A percentile compares a stretch with the other conserved stretches of the same genome.
These are phyloP conservation scores for Alviniconcha strummeri DNA, from an alignment of 2,888 invertebrate genomes.

Conservation along the genomic window DNA sequence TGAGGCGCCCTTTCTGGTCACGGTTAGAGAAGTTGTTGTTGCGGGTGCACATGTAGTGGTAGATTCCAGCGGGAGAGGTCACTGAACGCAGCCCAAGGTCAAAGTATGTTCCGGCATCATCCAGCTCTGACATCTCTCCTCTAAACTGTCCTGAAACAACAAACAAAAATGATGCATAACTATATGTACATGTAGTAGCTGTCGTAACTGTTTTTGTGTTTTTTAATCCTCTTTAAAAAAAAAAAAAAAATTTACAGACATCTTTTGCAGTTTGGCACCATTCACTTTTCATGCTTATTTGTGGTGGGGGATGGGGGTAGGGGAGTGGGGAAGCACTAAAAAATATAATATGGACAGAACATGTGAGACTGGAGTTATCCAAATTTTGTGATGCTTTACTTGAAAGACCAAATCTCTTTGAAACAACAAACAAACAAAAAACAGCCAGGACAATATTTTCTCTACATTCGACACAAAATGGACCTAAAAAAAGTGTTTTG, in stretches of 20 bases:
- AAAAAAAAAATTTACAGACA: too few species aligned
- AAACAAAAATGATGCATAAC: background rate
- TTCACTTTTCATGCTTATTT: too few species aligned
- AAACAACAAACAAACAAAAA: background rate
- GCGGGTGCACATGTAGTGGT: conserved; percentile 70
- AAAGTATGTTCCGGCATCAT: conserved; percentile 72
- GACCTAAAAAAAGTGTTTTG: too few species aligned
- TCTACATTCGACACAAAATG: too few species aligned
- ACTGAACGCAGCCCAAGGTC: conserved; percentile 68
- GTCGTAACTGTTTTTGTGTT: background rate
- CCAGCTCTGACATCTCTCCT: conserved; percentile 65
- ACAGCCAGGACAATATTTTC: background rate
- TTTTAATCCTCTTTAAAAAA: too few species aligned
- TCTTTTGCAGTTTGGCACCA: too few species aligned
- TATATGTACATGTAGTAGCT: background rate
- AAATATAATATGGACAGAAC: too few species aligned
- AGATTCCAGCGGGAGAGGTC: conserved; percentile 51
- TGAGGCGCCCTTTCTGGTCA: conserved; percentile 71
- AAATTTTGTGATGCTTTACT: too few species aligned
- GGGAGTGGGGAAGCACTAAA: too few species aligned
- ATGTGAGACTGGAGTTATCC: too few species aligned
- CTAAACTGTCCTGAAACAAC: conserved; percentile 59
- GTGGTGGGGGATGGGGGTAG: too few species aligned
- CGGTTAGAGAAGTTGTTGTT: conserved; percentile 73
- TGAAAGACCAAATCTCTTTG: too few species aligned